A percentile compares a stretch with the other conserved stretches of the same genome.
phyloP scores from a whole-genome alignment of 2,888 invertebrate species.

The Stenotaenia linearis region DNA sequence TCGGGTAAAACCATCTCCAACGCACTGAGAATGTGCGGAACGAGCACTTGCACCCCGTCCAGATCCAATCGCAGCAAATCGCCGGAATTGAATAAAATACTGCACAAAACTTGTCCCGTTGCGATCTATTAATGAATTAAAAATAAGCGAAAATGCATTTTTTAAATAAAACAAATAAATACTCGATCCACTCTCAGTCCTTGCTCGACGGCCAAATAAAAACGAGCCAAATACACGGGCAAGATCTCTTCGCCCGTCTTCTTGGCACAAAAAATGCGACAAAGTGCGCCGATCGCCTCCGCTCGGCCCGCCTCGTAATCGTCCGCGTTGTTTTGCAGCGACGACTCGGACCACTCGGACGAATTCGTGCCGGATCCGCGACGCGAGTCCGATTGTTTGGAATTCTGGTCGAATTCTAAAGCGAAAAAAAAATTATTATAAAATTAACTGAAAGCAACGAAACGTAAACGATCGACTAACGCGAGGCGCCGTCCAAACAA shows the following conservation, averaged over 20 bases:
- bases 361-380: slow-evolving; percentile 41
- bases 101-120: slow-evolving; percentile 65
- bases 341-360: slow-evolving; percentile 34
- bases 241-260: slow-evolving; percentile 89
- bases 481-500: neutral
- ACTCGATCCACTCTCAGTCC: slow-evolving; percentile 67
- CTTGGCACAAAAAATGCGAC: slow-evolving; percentile 91
- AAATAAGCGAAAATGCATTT: neutral
- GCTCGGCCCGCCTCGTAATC: slow-evolving; percentile 66
- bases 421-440: neutral
- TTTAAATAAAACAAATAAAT: neutral
- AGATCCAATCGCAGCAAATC: slow-evolving; percentile 87
- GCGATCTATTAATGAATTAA: slow-evolving; percentile 35
- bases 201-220: slow-evolving; percentile 84
- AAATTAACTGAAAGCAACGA: neutral
- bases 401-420: neutral
- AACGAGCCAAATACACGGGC: slow-evolving; percentile 83
- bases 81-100: slow-evolving; percentile 76
- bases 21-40: slow-evolving; percentile 83
- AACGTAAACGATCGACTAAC: neutral
- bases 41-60: slow-evolving; percentile 82
- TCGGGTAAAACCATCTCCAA: slow-evolving; percentile 86
- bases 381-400: slow-evolving; percentile 37
- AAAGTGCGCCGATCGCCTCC: slow-evolving; percentile 89
- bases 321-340: slow-evolving; percentile 38